These are phyloP conservation scores for Phrixothrix hirtus DNA, from an alignment of 2,888 invertebrate species.

Conservation along the genomic window DNA sequence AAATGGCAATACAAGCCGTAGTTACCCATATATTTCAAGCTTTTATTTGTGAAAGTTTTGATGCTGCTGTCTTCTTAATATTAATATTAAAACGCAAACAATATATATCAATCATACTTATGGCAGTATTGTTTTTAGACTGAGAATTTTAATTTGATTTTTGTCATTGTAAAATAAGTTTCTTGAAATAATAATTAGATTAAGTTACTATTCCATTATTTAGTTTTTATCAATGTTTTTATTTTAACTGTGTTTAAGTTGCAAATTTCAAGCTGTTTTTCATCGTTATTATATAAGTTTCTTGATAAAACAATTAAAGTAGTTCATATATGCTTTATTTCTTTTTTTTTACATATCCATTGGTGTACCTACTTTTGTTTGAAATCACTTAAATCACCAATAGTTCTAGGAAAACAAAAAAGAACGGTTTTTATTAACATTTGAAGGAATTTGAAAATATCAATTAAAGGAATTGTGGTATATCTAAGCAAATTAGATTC, in stretches of 20 bases:
- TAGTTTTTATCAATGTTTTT: too few relatives aligned
- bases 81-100: slow-evolving; percentile 14
- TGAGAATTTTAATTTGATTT: slow-evolving; percentile 5
- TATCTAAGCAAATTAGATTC: neutral
- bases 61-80: slow-evolving; percentile 18
- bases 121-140: slow-evolving; percentile 22
- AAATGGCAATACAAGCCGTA: slow-evolving; percentile 40
- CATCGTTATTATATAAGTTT: too few relatives aligned
- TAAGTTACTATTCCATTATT: too few relatives aligned
- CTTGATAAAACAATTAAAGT: too few relatives aligned
- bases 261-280: too few relatives aligned
- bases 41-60: slow-evolving; percentile 20
- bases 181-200: too few relatives aligned
- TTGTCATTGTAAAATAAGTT: too few relatives aligned
- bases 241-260: too few relatives aligned
- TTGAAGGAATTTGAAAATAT: neutral
- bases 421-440: neutral
- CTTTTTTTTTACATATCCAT: too few relatives aligned
- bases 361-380: too few relatives aligned
- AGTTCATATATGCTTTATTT: too few relatives aligned
- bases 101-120: slow-evolving; percentile 1
- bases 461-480: neutral
- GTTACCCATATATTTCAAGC: slow-evolving; percentile 21
- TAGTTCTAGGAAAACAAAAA: neutral
- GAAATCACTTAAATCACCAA: too few relatives aligned